A percentile compares a stretch with the other conserved stretches of the same genome.
phyloP scores from a whole-genome alignment of 2,888 invertebrate genomes.

The Epistrophe grossulariae region DNA sequence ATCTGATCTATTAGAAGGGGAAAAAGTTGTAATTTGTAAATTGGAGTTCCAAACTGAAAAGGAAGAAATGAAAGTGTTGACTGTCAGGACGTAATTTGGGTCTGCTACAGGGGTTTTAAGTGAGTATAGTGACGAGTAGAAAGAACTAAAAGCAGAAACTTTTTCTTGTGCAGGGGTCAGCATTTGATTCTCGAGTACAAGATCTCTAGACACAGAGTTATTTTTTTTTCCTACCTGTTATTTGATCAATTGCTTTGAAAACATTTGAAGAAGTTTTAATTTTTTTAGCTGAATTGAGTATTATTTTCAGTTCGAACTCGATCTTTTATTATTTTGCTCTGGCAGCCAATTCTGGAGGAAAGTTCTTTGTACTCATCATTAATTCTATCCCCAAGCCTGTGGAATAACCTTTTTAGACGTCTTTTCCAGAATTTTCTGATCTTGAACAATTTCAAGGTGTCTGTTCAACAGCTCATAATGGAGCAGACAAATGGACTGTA shows the following conservation, averaged over 20 bases:
- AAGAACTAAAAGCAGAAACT: neutral
- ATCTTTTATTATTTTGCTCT: too few relatives aligned
- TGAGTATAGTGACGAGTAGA: neutral
- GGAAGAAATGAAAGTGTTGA: neutral
- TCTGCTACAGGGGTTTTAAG: neutral
- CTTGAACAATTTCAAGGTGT: too few relatives aligned
- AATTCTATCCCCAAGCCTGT: too few relatives aligned
- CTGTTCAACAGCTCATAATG: too few relatives aligned
- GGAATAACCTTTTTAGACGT: too few relatives aligned
- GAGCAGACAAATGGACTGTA: too few relatives aligned
- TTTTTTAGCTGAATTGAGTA: too few relatives aligned
- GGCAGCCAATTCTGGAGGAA: too few relatives aligned
- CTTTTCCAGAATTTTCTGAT: too few relatives aligned
- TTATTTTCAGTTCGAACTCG: too few relatives aligned
- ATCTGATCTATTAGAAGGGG: neutral
- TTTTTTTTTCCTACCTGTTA: neutral
- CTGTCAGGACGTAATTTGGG: neutral
- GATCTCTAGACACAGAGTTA: neutral
- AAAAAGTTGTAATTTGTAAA: neutral
- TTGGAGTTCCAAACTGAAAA: neutral
- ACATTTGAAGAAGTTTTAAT: neutral
- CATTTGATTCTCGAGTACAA: neutral
- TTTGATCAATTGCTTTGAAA: neutral
- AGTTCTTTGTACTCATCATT: too few relatives aligned
- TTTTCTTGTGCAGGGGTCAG: neutral